Conservation (phyloP, 2,797 vertebrate species). For the Hemitrygon akajei region DNA sequence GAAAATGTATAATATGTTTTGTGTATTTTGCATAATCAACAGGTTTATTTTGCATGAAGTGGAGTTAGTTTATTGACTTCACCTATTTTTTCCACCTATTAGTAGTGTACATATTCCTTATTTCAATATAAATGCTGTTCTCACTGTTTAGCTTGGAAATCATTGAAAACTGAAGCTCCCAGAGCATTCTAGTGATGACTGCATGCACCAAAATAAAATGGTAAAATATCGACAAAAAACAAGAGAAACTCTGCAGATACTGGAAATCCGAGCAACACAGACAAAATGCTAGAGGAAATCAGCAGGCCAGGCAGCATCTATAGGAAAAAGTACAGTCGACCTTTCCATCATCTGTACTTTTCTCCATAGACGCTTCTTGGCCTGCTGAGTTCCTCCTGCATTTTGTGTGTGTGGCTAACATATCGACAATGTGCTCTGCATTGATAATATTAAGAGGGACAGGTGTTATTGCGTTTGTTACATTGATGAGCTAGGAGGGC, state of each 20-base stretch:
- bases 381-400: no score
- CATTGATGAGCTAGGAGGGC: no score
- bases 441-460: slow-evolving; percentile 59
- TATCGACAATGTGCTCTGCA: slow-evolving; percentile 51
- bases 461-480: no score
- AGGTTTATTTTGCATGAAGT: slow-evolving; percentile 1
- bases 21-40: slow-evolving; percentile 39
- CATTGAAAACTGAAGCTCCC: slow-evolving; percentile 54
- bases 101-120: slow-evolving; percentile 31
- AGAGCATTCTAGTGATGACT: slow-evolving; percentile 63
- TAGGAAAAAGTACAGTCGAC: no score
- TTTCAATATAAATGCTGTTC: slow-evolving; percentile 57
- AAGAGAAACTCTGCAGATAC: no score
- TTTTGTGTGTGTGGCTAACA: slow-evolving; percentile 41
- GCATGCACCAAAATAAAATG: slow-evolving; percentile 61
- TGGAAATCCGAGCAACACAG: no score
- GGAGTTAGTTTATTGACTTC: slow-evolving; percentile 60
- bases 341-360: no score
- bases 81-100: slow-evolving; percentile 59
- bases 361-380: no score
- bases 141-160: slow-evolving; percentile 70
- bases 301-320: no score
- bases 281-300: no score
- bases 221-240: slow-evolving; percentile 49
- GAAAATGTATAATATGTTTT: slow-evolving; percentile 43